Evolutionary conservation across 1,140 invertebrate genomes (phyloP), one percentile per base, ranked within the genome.

Genomic region (Zaprionus taronus): DNA sequence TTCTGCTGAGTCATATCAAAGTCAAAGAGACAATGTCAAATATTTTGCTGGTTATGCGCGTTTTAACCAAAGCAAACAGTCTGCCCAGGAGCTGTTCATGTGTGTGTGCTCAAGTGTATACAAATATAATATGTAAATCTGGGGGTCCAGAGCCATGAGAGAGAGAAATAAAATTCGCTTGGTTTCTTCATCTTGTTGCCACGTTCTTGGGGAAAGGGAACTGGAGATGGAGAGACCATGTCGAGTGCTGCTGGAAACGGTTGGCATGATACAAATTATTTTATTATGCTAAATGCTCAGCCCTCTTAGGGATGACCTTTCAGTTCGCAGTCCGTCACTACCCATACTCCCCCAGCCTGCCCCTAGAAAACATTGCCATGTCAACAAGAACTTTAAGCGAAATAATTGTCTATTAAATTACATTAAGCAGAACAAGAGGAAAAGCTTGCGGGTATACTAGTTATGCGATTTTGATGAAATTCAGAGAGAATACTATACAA

Each of bases 111-210:
- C 44, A 72, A 64, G 60, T 72, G 63, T 78, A 65, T 41, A 72
- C 72, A 89, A 81, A 89, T 89, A 89, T 89, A 79, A 89, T 89
- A 89, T 89, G 84, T 89, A 84, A 89, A 89, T 89, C 65, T 49
- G 72, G 79, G 78, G 78, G 84, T 89, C 64, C 61, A 51, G 26
- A 41, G 57, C 41, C 57, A 68, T 41, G 56, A 62, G 53, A 73
- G 41, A 61, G 26, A 28, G 28, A 63, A 64, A 55, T 65, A 64
- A 80, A 63, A 62, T 64, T 73, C 49, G 51, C 76, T 70, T 57
- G 6, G 34, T 28, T 62, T 64, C 61, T 34, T 47, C 15, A n/a
- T 58, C 9, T 51, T 66, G 55, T 58, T 58, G 28, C 28, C 28
- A 31, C 1, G 28, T 31, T 31, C 7, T 31, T 31, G 28, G 26